These are phyloP conservation scores for Nothoprocta pentlandii DNA, from an alignment of 2,113 vertebrate genomes.

Conservation along the genomic window DNA sequence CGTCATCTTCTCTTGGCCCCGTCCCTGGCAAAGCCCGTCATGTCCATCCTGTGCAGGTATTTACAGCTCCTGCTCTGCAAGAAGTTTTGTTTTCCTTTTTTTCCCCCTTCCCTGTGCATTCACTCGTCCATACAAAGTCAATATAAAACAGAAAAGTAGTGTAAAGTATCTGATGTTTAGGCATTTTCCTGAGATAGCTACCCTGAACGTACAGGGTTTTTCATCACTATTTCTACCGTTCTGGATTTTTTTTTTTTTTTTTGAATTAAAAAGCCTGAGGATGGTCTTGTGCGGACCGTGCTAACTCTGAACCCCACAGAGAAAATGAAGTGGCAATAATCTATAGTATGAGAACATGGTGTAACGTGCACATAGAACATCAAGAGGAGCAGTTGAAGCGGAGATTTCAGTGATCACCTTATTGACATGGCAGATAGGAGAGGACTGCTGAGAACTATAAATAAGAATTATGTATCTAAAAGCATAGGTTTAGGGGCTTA, in stretches of 20 bases:
- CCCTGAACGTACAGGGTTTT: accelerated
- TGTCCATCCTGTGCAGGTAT: accelerated
- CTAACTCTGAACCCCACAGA: neutral
- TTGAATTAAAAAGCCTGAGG: neutral
- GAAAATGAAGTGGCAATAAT: accelerated
- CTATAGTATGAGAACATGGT: neutral
- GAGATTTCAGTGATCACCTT: neutral
- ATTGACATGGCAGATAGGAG: neutral
- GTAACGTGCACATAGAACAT: accelerated
- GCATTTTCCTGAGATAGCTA: neutral
- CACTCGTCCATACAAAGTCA: neutral
- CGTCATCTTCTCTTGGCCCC: neutral
- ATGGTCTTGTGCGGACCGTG: accelerated
- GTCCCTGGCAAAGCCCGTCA: accelerated
- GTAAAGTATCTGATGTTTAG: neutral
- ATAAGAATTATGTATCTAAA: neutral
- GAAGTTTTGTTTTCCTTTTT: neutral
- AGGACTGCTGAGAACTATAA: neutral
- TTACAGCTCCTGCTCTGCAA: neutral
- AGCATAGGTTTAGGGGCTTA: neutral
- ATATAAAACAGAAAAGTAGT: neutral
- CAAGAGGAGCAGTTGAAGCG: accelerated
- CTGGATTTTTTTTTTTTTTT: neutral
- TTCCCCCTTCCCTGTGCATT: neutral
- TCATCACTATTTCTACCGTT: neutral